These are phyloP conservation scores for Brachionus koreanus DNA, from an alignment of 1,140 invertebrate species.

Conservation along the genomic window DNA sequence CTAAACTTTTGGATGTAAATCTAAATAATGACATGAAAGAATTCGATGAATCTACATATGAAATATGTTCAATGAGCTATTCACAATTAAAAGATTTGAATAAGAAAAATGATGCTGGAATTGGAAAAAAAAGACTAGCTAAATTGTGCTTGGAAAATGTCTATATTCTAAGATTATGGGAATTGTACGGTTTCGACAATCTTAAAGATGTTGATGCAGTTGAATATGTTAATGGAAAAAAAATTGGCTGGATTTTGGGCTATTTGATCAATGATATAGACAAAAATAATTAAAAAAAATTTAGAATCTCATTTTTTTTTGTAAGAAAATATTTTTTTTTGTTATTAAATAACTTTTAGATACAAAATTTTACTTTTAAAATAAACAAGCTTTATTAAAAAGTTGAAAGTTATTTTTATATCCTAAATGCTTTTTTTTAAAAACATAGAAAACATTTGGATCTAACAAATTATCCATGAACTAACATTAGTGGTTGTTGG, in stretches of 20 bases:
- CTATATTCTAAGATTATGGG: conserved; percentile 19
- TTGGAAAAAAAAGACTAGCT: conserved; percentile 12
- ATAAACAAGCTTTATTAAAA: too few species aligned
- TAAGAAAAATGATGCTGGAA: background rate
- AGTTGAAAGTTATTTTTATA: too few species aligned
- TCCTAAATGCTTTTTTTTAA: too few species aligned
- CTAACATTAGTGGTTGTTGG: too few species aligned
- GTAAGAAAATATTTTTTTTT: too few species aligned
- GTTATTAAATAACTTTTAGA: too few species aligned
- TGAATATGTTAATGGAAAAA: background rate
- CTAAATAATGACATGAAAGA: background rate
- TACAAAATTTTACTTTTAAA: too few species aligned
- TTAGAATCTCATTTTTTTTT: background rate
- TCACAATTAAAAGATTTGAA: background rate
- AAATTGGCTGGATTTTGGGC: conserved; percentile 16
- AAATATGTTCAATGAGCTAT: conserved; percentile 41
- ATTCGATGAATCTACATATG: conserved; percentile 19
- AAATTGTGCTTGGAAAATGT: conserved; percentile 5
- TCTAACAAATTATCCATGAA: too few species aligned
- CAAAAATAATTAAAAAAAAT: background rate
- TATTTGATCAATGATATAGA: conserved; percentile 21
- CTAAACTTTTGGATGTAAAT: background rate
- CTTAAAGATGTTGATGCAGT: conserved; percentile 5
- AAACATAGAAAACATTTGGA: too few species aligned
- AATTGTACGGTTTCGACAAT: conserved; percentile 13